A percentile compares a stretch with the other conserved stretches of the same genome.
Evolutionary conservation across 2,888 invertebrate species (phyloP).

Genomic region (Entomobrya multifasciata): DNA sequence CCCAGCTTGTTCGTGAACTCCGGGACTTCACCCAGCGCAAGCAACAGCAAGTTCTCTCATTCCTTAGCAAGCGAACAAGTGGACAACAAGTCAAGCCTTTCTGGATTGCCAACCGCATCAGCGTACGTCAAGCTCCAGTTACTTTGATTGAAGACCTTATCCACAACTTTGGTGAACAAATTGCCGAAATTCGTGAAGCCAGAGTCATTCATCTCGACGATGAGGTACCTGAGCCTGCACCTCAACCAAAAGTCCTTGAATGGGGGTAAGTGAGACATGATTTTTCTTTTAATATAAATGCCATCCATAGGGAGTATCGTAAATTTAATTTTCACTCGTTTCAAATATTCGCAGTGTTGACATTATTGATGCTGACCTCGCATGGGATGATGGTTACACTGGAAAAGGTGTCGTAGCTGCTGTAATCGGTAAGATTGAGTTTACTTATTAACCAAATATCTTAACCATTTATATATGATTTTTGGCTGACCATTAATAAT

Average conservation of each 20-base stretch:
- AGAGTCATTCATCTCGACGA: slow-evolving; percentile 48
- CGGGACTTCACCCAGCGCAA: slow-evolving; percentile 48
- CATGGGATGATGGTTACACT: slow-evolving; percentile 60
- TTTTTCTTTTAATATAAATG: background rate
- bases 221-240: background rate
- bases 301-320: too few species aligned
- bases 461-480: background rate
- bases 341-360: slow-evolving; percentile 31
- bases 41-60: slow-evolving; percentile 53
- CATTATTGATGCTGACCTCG: slow-evolving; percentile 45
- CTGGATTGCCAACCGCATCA: slow-evolving; percentile 72
- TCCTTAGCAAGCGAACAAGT: slow-evolving; percentile 22
- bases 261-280: slow-evolving; percentile 37
- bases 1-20: slow-evolving; percentile 43
- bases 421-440: slow-evolving; percentile 58
- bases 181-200: slow-evolving; percentile 67
- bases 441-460: too few species aligned
- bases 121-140: slow-evolving; percentile 35
- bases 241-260: slow-evolving; percentile 38
- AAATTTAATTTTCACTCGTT: background rate
- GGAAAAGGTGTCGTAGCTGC: slow-evolving; percentile 69
- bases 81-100: slow-evolving; percentile 43
- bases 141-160: slow-evolving; percentile 39
- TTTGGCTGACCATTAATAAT: too few species aligned
- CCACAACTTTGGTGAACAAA: background rate